phyloP scores from a whole-genome alignment of 1,140 invertebrate species.

The Zaprionus davidi region DNA sequence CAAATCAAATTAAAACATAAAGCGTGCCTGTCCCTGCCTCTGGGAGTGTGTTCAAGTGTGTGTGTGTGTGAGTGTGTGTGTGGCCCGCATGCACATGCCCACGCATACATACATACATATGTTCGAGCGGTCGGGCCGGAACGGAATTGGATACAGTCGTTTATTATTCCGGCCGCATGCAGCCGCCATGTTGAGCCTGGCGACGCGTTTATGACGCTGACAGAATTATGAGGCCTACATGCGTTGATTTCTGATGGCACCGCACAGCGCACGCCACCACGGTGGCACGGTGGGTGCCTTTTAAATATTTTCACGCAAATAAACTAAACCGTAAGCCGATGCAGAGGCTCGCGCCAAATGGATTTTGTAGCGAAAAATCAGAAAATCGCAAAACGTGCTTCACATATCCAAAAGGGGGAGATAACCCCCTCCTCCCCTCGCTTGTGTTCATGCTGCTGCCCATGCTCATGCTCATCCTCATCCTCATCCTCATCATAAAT shows the following conservation, averaged over 20 bases:
- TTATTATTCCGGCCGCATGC: constrained; percentile 78
- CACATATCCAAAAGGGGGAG: constrained; percentile 53
- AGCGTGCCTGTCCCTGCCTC: constrained; percentile 49
- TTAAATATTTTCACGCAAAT: constrained; percentile 82
- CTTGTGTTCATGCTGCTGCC: neutral
- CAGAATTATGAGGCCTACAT: constrained; percentile 82
- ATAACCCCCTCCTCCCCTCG: neutral
- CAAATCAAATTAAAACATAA: constrained; percentile 84
- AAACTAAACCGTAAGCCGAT: constrained; percentile 75
- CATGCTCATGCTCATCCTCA: neutral
- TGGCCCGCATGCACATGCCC: neutral
- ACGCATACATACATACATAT: constrained; percentile 24
- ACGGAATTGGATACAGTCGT: constrained; percentile 62
- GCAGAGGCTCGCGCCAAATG: constrained; percentile 64
- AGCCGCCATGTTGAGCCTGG: constrained; percentile 76
- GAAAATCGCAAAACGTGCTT: constrained; percentile 81
- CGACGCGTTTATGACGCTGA: constrained; percentile 81
- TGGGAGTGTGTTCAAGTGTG: neutral
- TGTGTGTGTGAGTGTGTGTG: neutral
- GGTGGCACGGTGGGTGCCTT: constrained; percentile 37
- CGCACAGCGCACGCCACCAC: neutral
- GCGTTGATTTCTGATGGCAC: constrained; percentile 75
- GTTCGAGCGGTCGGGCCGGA: constrained; percentile 1
- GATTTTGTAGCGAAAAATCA: constrained; percentile 75
- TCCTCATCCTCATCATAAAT: constrained; percentile 73